These are phyloP conservation scores for Mythimna pallens DNA, from an alignment of 2,888 invertebrate species.

Conservation along the genomic window DNA sequence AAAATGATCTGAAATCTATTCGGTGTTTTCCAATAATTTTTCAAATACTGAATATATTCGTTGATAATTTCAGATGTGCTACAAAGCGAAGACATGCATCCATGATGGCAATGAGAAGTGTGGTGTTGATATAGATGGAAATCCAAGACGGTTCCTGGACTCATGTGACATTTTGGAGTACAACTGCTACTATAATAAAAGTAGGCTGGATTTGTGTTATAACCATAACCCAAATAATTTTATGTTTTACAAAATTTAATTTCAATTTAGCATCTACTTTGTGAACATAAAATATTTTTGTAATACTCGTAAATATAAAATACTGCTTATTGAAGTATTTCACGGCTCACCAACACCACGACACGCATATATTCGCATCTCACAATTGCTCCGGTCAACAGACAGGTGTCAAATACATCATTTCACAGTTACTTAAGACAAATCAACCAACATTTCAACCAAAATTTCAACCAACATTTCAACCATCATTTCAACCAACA, in stretches of 20 bases:
- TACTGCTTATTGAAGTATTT: too few relatives aligned
- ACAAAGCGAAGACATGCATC: conserved; percentile 79
- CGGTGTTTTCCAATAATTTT: not conserved
- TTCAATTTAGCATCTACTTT: too few relatives aligned
- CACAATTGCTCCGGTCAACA: too few relatives aligned
- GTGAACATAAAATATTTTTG: not conserved
- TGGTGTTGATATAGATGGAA: conserved; percentile 69
- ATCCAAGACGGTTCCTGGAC: conserved; percentile 78
- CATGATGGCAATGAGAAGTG: conserved; percentile 78
- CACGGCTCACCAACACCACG: too few relatives aligned
- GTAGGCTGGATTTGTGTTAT: conserved; percentile 63
- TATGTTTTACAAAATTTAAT: not conserved
- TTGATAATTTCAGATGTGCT: conserved; percentile 76
- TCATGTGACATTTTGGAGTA: conserved; percentile 83
- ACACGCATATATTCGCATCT: too few relatives aligned
- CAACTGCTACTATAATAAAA: conserved; percentile 77
- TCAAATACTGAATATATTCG: not conserved
- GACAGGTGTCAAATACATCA: too few relatives aligned
- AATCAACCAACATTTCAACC: too few relatives aligned
- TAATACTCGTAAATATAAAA: too few relatives aligned
- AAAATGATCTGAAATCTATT: not conserved
- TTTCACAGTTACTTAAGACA: too few relatives aligned
- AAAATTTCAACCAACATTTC: too few relatives aligned
- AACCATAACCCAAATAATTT: not conserved
- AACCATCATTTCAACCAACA: too few relatives aligned